phyloP scores from a whole-genome alignment of 2,797 vertebrate species.

The Pseudomugil gertrudae region DNA sequence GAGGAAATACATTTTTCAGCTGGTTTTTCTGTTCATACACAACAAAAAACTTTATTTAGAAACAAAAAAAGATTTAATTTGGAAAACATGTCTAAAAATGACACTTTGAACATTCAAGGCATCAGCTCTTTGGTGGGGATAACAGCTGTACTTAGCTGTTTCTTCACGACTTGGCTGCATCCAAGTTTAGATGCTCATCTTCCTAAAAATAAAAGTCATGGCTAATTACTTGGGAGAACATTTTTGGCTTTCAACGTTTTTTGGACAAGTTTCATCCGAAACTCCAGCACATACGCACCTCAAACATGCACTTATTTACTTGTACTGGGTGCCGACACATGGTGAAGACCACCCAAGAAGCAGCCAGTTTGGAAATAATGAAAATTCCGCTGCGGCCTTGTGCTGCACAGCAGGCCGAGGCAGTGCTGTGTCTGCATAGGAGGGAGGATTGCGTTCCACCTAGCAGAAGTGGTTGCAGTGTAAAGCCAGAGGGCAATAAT shows the following conservation, averaged over 20 bases:
- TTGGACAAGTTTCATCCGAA: constrained; percentile 9
- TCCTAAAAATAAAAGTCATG: constrained; percentile 49
- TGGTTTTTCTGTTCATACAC: no score
- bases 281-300: constrained; percentile 37
- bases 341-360: constrained; percentile 70
- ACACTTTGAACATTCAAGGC: no score
- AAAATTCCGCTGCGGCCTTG: constrained; percentile 63
- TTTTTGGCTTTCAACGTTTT: constrained; percentile 40
- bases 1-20: no score
- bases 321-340: constrained; percentile 57
- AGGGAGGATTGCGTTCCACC: constrained; percentile 44
- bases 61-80: no score
- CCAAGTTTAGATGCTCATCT: constrained; percentile 60
- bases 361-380: constrained; percentile 69
- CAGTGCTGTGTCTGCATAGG: constrained; percentile 35
- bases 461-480: constrained; percentile 37
- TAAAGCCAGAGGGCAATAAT: constrained; percentile 23
- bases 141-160: constrained; percentile 31
- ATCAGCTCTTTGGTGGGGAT: neutral
- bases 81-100: no score
- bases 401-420: constrained; percentile 59
- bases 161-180: constrained; percentile 52
- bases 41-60: no score
- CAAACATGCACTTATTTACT: constrained; percentile 59
- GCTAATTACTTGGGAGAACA: constrained; percentile 63